phyloP scores from a whole-genome alignment of 2,797 vertebrate species.

The Salarias fasciatus region DNA sequence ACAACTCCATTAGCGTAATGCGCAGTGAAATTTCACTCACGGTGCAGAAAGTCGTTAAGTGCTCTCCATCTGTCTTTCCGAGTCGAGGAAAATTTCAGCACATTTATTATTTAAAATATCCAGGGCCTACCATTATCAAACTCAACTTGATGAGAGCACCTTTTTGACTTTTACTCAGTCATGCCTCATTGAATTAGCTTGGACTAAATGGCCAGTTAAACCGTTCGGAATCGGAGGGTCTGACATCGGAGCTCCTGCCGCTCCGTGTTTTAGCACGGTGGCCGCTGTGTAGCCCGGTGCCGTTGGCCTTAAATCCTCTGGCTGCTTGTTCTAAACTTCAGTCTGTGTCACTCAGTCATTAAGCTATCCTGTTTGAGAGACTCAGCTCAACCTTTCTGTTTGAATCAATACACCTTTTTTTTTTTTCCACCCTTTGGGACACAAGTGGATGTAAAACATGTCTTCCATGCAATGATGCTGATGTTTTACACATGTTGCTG shows the following conservation, averaged over 20 bases:
- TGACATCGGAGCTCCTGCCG: conserved; percentile 39
- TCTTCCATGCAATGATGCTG: conserved; percentile 9
- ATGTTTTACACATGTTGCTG: conserved; percentile 37
- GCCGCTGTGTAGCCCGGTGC: conserved; percentile 14
- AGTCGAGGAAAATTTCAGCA: conserved; percentile 75
- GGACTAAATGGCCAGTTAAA: conserved; percentile 62
- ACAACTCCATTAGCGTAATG: conserved; percentile 86
- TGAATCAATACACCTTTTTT: conserved; percentile 1
- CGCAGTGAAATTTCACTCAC: conserved; percentile 82
- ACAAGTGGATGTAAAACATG: conserved; percentile 22
- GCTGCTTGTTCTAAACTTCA: conserved; percentile 6
- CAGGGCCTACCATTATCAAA: conserved; percentile 67
- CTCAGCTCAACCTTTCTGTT: background rate
- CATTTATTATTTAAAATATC: conserved; percentile 85
- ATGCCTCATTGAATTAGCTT: conserved; percentile 67
- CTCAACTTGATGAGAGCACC: conserved; percentile 60
- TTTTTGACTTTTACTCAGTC: conserved; percentile 70
- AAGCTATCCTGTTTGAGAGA: conserved; percentile 2
- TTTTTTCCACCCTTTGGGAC: background rate
- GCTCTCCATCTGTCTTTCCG: conserved; percentile 85
- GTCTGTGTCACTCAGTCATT: background rate
- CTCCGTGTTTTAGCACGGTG: conserved; percentile 10
- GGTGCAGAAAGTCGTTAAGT: conserved; percentile 83
- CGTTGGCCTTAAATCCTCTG: conserved; percentile 6
- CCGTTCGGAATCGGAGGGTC: conserved; percentile 45